These are phyloP conservation scores for Heloderma charlesbogerti DNA, from an alignment of 2,113 vertebrate genomes.

Conservation along the genomic window DNA sequence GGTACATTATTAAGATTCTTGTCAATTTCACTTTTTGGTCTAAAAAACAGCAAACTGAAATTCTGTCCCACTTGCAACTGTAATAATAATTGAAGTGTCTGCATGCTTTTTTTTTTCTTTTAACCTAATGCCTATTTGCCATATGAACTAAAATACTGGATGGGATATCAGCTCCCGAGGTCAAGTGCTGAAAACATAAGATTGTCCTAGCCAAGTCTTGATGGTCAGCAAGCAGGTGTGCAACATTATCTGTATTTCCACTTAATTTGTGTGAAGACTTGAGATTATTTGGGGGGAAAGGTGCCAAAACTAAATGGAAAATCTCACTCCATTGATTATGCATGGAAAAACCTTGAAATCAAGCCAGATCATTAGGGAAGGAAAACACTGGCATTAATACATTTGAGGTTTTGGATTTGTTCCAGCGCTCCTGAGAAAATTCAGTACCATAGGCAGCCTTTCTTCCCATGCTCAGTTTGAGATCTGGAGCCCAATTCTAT, in stretches of 20 bases:
- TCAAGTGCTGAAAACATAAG: background rate
- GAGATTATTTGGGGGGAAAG: background rate
- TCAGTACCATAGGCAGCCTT: conserved; percentile 8
- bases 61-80: background rate
- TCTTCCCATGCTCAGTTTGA: background rate
- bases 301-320: background rate
- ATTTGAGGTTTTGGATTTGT: conserved; percentile 6
- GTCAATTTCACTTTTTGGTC: background rate
- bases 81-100: background rate
- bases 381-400: conserved; percentile 22
- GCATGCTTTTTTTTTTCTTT: background rate
- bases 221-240: accelerated
- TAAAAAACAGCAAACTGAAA: background rate
- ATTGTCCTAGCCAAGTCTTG: background rate
- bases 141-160: background rate
- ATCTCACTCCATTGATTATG: background rate
- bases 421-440: background rate
- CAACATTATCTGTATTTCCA: background rate
- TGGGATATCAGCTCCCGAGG: background rate
- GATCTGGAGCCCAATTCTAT: background rate
- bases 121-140: background rate
- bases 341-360: background rate
- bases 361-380: conserved; percentile 6
- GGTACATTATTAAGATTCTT: background rate
- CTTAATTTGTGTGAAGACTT: background rate